Conservation (phyloP, 2,797 vertebrate species). For the Gouania willdenowi region DNA sequence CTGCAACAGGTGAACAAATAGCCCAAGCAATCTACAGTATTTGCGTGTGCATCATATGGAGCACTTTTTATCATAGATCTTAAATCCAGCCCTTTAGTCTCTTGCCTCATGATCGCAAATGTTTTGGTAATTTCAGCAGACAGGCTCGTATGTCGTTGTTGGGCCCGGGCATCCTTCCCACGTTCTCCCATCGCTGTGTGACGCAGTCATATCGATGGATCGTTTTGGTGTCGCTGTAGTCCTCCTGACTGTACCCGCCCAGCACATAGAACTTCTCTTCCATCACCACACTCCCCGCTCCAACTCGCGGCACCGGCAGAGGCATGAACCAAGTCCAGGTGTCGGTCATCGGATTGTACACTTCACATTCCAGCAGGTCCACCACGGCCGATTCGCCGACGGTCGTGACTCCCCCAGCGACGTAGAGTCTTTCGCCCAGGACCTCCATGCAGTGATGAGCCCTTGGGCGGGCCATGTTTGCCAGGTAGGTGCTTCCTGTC, state of each 20-base stretch:
- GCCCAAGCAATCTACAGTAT: too few relatives aligned
- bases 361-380: conserved; percentile 68
- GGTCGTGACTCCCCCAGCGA: conserved; percentile 66
- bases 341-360: conserved; percentile 52
- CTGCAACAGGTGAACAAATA: too few relatives aligned
- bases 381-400: conserved; percentile 1
- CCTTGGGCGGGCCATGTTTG: conserved; percentile 64
- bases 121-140: conserved; percentile 60
- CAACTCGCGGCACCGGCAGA: conserved; percentile 68
- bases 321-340: conserved; percentile 57
- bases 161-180: conserved; percentile 73
- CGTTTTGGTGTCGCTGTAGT: conserved; percentile 60
- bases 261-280: conserved; percentile 75
- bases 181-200: conserved; percentile 66
- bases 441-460: conserved; percentile 76
- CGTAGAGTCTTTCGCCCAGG: conserved; percentile 57
- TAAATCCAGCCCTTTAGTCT: too few relatives aligned
- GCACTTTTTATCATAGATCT: too few relatives aligned
- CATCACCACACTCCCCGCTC: conserved; percentile 67
- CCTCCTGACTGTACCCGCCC: conserved; percentile 75
- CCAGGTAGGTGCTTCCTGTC: conserved; percentile 56
- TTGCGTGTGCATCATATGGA: too few relatives aligned
- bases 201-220: conserved; percentile 68
- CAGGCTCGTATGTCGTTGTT: conserved; percentile 69
- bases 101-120: conserved; percentile 23